Base-by-base conservation (phyloP, 2,888 invertebrate species). In the Synanthedon vespiformis region DNA sequence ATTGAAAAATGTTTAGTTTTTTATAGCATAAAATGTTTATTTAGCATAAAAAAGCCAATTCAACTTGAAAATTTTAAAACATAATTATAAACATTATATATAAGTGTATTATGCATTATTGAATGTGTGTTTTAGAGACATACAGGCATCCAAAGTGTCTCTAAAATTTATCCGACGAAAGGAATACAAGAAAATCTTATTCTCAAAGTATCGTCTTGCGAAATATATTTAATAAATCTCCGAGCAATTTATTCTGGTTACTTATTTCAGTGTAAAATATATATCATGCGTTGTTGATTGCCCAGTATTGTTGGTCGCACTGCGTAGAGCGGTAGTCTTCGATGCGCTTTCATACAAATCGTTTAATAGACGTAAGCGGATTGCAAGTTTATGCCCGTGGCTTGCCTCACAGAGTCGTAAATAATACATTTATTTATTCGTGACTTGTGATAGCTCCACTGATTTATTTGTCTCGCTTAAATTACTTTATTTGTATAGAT, bases 381-480 rank as follows among this genome's bases (percentile, higher is more conserved):
- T 50, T 50, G 50, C 34, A 50, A 50, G 12, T 48, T 48, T 48
- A 34, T 34, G 27, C 34, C 12, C 2, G 14, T 18, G 27, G 27
- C 50, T 12, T 44, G 53, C 44, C 54, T 44, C 50, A 52, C 52
- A 49, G 52, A 52, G 54, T 56, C 61, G 62, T 76, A 76, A 74
- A 70, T 75, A 34, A 34, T 34, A 34, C 34, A 34, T 34, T 34
- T 34, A 34, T 34, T 34, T 74, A 77, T 70, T 68, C 67, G 66
- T 65, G 63, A 34, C 34, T 34, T 67, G 64, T 62, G 69, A 70
- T 70, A 68, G 62, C 62, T 62, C 52, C 44, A 52, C 72, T 81
- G 80, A 84, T 84, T 84, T 84, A 82, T 80, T 62, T 56, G 58
- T 65, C 66, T 67, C 67, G 63, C 64, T 64, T 80, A 81, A 72